Base-by-base conservation (phyloP, 1,140 invertebrate species). In the Cecropterus lyciades region DNA sequence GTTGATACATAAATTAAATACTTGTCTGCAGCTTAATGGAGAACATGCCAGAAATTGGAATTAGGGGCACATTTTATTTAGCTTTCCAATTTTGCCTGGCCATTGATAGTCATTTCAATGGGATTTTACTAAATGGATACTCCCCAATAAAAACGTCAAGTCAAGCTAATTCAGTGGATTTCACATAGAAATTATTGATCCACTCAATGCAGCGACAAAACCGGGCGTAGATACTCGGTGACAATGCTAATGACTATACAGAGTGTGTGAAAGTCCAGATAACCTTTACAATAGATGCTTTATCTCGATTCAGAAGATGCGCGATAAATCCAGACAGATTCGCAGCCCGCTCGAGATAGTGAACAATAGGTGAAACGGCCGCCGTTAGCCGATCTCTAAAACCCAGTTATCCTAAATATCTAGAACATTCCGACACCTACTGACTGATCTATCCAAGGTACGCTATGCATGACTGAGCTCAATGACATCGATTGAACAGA, bases 301-400 rank as follows among this genome's bases (percentile, higher is more conserved):
- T 72, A 68, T 75, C 56, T 57, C 49, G 49, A 69, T 69, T 72
- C 53, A 66, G 73, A 72, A 72, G 73, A 75, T 68, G 68, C 45
- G 71, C 67, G 72, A 77, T 73, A 70, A 55, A 67, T 57, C 70
- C 67, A 20, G 42, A 66, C 55, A 72, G 67, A 49, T 79, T 79
- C 73, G 65, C 79, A 79, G 64, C 66, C 65, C 65, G 66, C 70
- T 70, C 62, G 73, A 70, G 33, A 76, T 68, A 69, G 53, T 60
- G 75, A 87, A 87, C 81, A 89, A 89, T 89, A 79, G 83, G 82
- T 81, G 84, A 87, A 87, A 89, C 62, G 60, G 66, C 67, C 71
- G 70, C 72, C 70, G 65, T 27, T 53, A 53, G 56, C 46, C 69
- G 67, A 75, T 69, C 67, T 77, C 69, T 73, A 69, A 65, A 65